These are phyloP conservation scores for Sogatella furcifera DNA, from an alignment of 1,140 invertebrate genomes.

Conservation along the genomic window DNA sequence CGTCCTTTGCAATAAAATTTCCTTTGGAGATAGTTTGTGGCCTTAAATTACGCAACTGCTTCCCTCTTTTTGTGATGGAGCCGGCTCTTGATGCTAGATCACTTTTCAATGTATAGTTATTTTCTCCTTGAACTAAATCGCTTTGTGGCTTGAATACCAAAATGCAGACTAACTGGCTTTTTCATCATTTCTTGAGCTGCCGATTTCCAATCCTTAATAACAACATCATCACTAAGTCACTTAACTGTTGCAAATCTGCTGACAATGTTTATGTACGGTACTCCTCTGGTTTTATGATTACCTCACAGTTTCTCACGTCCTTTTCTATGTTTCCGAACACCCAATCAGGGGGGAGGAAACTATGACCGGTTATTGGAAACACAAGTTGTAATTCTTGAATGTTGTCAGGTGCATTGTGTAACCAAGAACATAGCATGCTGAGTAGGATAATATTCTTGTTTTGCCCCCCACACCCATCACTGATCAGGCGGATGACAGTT, in stretches of 20 bases:
- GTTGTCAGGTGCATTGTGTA: conserved; percentile 17
- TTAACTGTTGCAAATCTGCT: conserved; percentile 12
- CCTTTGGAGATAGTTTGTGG: neutral
- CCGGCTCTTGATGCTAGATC: conserved; percentile 7
- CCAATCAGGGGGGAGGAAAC: conserved; percentile 26
- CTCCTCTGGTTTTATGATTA: conserved; percentile 13
- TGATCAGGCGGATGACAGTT: conserved; percentile 21
- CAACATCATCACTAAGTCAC: conserved; percentile 1
- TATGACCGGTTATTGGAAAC: conserved; percentile 24
- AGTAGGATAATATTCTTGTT: conserved; percentile 29
- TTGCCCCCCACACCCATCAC: conserved; percentile 26
- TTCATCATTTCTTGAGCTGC: neutral
- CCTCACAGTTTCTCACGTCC: conserved; percentile 20
- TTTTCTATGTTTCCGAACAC: conserved; percentile 28
- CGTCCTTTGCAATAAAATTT: neutral
- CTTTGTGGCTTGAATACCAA: conserved; percentile 15
- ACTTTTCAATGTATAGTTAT: neutral
- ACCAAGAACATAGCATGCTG: conserved; percentile 22
- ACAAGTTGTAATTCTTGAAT: conserved; percentile 21
- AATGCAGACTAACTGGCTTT: conserved; percentile 8
- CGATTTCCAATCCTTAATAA: conserved; percentile 6
- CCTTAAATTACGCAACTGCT: neutral
- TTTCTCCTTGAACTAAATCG: conserved; percentile 5
- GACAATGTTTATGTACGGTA: conserved; percentile 15
- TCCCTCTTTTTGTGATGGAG: no score